Evolutionary conservation across 2,797 vertebrate genomes (phyloP), one percentile per base, ranked within the genome.

Genomic region (Takifugu ocellatus): DNA sequence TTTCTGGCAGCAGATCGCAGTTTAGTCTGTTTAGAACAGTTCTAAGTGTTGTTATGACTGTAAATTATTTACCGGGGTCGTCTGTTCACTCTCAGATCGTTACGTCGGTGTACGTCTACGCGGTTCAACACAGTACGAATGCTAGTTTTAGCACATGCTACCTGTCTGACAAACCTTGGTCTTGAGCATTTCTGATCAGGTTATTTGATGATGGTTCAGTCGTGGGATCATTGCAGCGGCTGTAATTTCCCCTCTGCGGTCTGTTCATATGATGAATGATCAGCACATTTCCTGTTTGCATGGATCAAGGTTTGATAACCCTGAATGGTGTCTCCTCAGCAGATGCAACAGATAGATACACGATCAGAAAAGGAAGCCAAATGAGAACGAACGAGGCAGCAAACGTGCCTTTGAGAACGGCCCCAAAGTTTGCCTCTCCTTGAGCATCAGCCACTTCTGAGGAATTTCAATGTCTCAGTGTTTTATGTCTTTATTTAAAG

Each of bases 241-340:
- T 74, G 31, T 55, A 59, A 63, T 66, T 83, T 72, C 49, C 69
- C 66, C 60, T 71, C 50, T 63, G 74, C 1, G 74, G 78, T 84
- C 62, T 74, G 81, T 84, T 63, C 21, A 21, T 21, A 21, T 1
- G n/a, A n/a, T n/a, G n/a, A n/a, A 21, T 81, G 84, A 87, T 79
- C 79, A 73, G 78, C 60, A 57, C 60, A 70, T 75, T 84, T 85
- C 78, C 78, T 83, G 81, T 75, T 55, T 55, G 68, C 83, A 83
- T 78, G 66, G 85, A 86, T 84, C 77, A 74, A 54, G 51, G 26
- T 58, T 69, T 54, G 83, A 88, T 88, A 86, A 82, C 60, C 68
- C 64, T 72, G 77, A 79, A 66, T 59, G 77, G 68, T 68, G 74
- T 78, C 77, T 85, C 70, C 72, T 73, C 59, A 71, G 78, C 81